Evolutionary conservation across 2,888 invertebrate genomes (phyloP), one percentile per base, ranked within the genome.

Genomic region (Hemistola chrysoprasaria): DNA sequence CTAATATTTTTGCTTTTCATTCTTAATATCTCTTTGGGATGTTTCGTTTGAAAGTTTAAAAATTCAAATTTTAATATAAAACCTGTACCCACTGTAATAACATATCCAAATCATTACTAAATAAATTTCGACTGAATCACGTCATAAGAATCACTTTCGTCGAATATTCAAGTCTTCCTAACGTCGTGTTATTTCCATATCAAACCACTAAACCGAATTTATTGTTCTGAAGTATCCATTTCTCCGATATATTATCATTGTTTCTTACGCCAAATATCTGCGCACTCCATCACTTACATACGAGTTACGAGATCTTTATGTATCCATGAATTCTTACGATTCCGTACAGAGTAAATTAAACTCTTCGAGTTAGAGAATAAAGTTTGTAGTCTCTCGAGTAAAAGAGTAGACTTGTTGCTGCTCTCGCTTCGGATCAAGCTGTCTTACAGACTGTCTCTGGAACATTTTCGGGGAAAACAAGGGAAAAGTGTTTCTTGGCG

Each of bases 381-480:
- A 68, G 75, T 71, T 69, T 58, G 58, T 53, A 67, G 76, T 78
- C 61, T 66, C 55, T 53, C 65, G 71, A 62, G 56, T 51, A 53
- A 47, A 54, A 47, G 44, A 16, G 44, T 50, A 61, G 71, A 85
- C 84, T 83, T 85, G 85, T 85, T 85, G 84, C 84, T 84, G 79
- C 65, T 71, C 71, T 72, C 64, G 59, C 71, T 46, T 46, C 71
- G 78, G 83, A 83, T 83, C 84, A 80, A 84, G 82, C 78, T 83
- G 84, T 83, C 82, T 81, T 73, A 70, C 65, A 71, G 71, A 77
- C 69, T 78, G 72, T 76, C 76, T 73, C 73, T 75, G 75, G 71
- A 72, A 72, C 65, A 72, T 79, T 81, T 77, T 74, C 61, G 58
- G 65, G 58, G 36, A 53, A 81, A 43, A 81, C 75, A 79, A 77